Evolutionary conservation across 2,797 vertebrate species (phyloP).

Genomic region (Rhyacichthys aspro): DNA sequence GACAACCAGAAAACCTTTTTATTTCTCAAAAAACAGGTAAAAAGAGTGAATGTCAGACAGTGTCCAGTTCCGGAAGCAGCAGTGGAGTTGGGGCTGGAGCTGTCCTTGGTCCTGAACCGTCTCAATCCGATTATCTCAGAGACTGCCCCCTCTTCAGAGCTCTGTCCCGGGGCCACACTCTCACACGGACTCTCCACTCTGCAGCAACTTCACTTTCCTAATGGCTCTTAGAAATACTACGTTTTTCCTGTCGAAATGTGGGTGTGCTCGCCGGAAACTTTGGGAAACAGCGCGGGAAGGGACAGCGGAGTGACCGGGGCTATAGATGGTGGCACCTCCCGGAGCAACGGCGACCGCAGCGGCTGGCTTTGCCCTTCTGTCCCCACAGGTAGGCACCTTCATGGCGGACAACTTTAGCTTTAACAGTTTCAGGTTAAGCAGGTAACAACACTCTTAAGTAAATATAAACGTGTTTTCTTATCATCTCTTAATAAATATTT

Average conservation of each 20-base stretch:
- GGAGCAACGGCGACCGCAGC: conserved; percentile 42
- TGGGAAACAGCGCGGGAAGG: conserved; percentile 1
- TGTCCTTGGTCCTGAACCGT: conserved; percentile 79
- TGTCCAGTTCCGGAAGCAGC: no score
- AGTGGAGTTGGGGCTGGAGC: conserved; percentile 49
- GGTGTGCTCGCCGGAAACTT: conserved; percentile 23
- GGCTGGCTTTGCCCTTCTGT: conserved; percentile 25
- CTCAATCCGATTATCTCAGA: conserved; percentile 71
- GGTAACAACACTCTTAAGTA: neutral
- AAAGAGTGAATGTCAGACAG: no score
- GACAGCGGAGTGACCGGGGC: conserved; percentile 22
- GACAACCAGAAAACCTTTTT: no score
- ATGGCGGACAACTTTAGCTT: neutral
- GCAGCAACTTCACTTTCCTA: neutral
- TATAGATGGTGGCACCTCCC: conserved; percentile 57
- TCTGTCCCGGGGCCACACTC: conserved; percentile 6
- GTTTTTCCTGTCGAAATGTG: conserved; percentile 35
- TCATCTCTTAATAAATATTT: no score
- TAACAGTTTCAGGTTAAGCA: neutral
- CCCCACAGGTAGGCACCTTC: conserved; percentile 41
- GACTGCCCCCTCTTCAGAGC: neutral
- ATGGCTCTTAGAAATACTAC: neutral
- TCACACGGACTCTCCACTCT: neutral
- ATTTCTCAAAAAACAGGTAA: no score
- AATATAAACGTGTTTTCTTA: no score